These are phyloP conservation scores for Sebastes alutus DNA, from an alignment of 2,797 vertebrate genomes.

Conservation along the genomic window DNA sequence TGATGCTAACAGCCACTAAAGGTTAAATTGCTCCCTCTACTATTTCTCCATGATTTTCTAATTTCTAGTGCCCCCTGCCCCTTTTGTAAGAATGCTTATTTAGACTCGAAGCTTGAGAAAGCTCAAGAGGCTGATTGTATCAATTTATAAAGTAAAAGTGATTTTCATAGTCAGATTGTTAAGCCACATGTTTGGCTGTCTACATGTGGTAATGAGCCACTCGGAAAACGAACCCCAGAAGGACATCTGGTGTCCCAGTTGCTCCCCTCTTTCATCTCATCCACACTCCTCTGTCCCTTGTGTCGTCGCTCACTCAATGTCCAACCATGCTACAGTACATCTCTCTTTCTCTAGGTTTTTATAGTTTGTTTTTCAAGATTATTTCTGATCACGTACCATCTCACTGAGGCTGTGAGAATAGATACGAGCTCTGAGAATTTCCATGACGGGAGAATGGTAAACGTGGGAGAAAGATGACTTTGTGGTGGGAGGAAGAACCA, in stretches of 20 bases:
- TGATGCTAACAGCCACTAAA: background rate
- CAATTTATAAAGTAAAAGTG: background rate
- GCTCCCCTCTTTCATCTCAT: slow-evolving; percentile 43
- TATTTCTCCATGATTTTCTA: background rate
- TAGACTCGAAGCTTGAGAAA: background rate
- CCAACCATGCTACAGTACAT: background rate
- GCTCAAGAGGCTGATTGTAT: background rate
- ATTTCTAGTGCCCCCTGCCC: background rate
- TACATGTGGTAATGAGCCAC: slow-evolving; percentile 31
- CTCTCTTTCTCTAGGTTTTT: background rate
- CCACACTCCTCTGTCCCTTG: slow-evolving; percentile 4
- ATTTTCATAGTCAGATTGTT: background rate
- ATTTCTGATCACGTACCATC: background rate
- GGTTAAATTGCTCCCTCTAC: background rate
- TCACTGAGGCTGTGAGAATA: background rate
- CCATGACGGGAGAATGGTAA: background rate
- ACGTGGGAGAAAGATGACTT: slow-evolving; percentile 5
- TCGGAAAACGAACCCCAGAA: slow-evolving; percentile 3
- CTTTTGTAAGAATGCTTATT: background rate
- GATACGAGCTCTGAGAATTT: slow-evolving; percentile 3
- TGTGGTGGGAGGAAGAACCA: slow-evolving; percentile 11
- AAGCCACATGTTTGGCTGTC: slow-evolving; percentile 15
- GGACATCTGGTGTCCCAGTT: slow-evolving; percentile 45
- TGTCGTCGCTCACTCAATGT: background rate
- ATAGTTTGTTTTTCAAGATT: background rate